phyloP scores from a whole-genome alignment of 2,113 vertebrate genomes.

The Pipa parva region DNA sequence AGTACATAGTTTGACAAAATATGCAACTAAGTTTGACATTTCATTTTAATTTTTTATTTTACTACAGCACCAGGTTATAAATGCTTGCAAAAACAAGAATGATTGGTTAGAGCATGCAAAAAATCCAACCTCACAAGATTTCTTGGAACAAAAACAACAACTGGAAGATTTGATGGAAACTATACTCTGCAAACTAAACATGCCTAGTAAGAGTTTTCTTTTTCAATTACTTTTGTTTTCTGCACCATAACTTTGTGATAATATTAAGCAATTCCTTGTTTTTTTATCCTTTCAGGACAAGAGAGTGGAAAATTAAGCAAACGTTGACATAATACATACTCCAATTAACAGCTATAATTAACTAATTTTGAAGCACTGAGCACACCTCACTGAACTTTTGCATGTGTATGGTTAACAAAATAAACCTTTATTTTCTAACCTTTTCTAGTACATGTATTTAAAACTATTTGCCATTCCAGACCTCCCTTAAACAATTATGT shows the following conservation, averaged over 20 bases:
- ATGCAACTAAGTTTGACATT: too few species aligned
- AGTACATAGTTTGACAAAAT: neutral
- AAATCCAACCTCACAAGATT: conserved; percentile 55
- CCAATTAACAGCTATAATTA: too few species aligned
- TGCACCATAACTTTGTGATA: too few species aligned
- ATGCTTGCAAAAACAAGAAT: conserved; percentile 53
- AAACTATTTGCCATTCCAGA: too few species aligned
- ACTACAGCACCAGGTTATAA: conserved; percentile 54
- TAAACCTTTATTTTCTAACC: too few species aligned
- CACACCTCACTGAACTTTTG: too few species aligned
- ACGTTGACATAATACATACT: neutral
- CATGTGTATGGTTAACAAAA: too few species aligned
- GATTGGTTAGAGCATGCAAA: conserved; percentile 64
- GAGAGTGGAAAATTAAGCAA: neutral
- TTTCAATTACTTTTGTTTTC: too few species aligned
- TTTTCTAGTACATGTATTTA: too few species aligned
- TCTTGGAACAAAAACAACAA: conserved; percentile 62
- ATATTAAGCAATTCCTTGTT: too few species aligned
- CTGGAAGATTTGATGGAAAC: conserved; percentile 57
- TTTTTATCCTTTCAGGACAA: neutral
- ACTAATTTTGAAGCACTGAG: too few species aligned
- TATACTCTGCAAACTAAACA: conserved; percentile 57
- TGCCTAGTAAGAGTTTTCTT: conserved; percentile 46
- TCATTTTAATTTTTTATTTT: conserved; percentile 4
- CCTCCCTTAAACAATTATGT: too few species aligned